Evolutionary conservation across 1,140 invertebrate species (phyloP).

Genomic region (Zaprionus inermis): DNA sequence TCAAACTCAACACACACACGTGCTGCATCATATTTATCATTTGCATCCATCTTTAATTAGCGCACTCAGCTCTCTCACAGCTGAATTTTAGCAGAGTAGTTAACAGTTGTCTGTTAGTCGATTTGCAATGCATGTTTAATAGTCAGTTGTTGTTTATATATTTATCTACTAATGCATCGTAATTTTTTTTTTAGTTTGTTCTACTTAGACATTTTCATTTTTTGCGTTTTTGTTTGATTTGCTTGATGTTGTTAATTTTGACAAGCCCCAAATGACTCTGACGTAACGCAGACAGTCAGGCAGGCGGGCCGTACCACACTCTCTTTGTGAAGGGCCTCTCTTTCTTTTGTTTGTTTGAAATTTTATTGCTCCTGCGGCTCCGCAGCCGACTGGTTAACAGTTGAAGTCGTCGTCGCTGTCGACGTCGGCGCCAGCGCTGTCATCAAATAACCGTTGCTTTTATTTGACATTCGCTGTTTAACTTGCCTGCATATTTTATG

Average conservation of each 20-base stretch:
- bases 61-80: constrained; percentile 61
- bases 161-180: constrained; percentile 66
- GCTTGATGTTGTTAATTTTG: constrained; percentile 70
- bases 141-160: constrained; percentile 35
- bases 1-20: constrained; percentile 24
- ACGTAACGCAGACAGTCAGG: constrained; percentile 56
- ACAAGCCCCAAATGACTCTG: constrained; percentile 75
- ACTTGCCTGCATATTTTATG: constrained; percentile 78
- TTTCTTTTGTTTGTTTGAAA: constrained; percentile 58
- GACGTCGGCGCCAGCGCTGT: constrained; percentile 4
- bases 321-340: neutral
- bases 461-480: constrained; percentile 66
- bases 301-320: neutral
- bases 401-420: constrained; percentile 15
- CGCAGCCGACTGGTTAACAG: constrained; percentile 21
- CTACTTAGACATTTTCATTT: constrained; percentile 21
- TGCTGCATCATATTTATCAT: constrained; percentile 75
- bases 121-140: constrained; percentile 47
- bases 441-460: constrained; percentile 41
- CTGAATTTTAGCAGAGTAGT: constrained; percentile 58
- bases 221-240: constrained; percentile 51
- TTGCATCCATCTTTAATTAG: constrained; percentile 74
- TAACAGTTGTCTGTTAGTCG: constrained; percentile 68
- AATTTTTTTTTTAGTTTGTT: constrained; percentile 31
- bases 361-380: constrained; percentile 65